Base-by-base conservation (phyloP, 2,113 vertebrate species). In the Scytalopus superciliaris region DNA sequence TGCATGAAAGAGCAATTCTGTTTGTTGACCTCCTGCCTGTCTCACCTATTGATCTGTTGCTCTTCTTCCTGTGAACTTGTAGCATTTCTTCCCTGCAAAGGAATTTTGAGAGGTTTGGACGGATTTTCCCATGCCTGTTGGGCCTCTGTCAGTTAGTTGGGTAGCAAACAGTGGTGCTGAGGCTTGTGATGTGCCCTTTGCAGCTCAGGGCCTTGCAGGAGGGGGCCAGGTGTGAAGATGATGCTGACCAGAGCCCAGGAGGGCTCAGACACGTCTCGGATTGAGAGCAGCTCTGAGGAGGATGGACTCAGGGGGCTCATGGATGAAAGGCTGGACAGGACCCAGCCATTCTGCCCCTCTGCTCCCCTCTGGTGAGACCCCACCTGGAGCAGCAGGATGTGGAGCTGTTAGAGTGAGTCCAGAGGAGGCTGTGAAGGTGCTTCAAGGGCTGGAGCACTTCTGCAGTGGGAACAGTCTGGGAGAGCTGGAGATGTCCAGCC, bases 221-320 rank as follows among this genome's bases (percentile, higher is more conserved):
- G 39, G 53, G 42, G 45, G 19, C 4, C 18, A 33, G 59, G 30
- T 77, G 42, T 21, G 67, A 53, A 50, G 60, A 7, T 45, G 44
- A 6, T 68, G 53, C 59, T 69, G 49, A 33, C 22, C 35, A 19
- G 31, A 74, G 49, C 44, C 5, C 0, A 1, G 39, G 11, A 40
- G 22, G 14, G 16, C 28, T 68, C 39, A 19, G 18, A 7, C 0
- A 0, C 16, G 3, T 30, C 1, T n/a, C n/a, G n/a, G 22, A 47
- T 47, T 40, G 60, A 63, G 37, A 40, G 27, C 39, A 63, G 12
- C 60, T 40, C 60, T 40, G 60, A 63, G 39, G 60, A 63, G 60
- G 60, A 63, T 30, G 60, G 39, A 42, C 12, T 14, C 30, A 25
- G 19, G 27, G 28, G 27, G 6, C 27, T 63, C 27, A 42, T 40